Evolutionary conservation across 2,888 invertebrate genomes (phyloP).

Genomic region (Tridacna crocea): DNA sequence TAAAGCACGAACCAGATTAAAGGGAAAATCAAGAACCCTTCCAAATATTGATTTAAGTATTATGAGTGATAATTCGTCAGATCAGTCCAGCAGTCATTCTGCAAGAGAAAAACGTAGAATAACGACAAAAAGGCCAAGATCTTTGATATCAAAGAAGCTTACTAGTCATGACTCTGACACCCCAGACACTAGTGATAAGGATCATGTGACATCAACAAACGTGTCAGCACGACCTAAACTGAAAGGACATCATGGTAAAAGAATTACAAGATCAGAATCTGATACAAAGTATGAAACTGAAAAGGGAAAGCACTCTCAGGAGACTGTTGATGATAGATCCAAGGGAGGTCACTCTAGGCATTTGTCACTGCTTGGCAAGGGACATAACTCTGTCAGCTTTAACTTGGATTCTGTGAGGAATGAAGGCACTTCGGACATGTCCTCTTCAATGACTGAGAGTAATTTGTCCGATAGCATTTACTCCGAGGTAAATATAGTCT

Average conservation of each 20-base stretch:
- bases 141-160: slow-evolving; percentile 58
- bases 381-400: slow-evolving; percentile 51
- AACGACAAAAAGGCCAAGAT: slow-evolving; percentile 50
- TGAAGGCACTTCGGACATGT: slow-evolving; percentile 55
- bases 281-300: slow-evolving; percentile 55
- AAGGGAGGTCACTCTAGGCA: slow-evolving; percentile 29
- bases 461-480: slow-evolving; percentile 50
- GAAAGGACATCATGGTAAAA: slow-evolving; percentile 16
- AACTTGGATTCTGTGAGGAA: slow-evolving; percentile 44
- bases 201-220: neutral
- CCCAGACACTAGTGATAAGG: slow-evolving; percentile 14
- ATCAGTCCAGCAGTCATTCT: slow-evolving; percentile 4
- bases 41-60: slow-evolving; percentile 15
- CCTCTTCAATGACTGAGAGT: slow-evolving; percentile 50
- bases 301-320: slow-evolving; percentile 24
- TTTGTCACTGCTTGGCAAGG: slow-evolving; percentile 41
- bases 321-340: neutral
- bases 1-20: neutral
- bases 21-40: slow-evolving; percentile 7
- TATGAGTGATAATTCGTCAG: slow-evolving; percentile 21
- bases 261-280: slow-evolving; percentile 47
- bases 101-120: slow-evolving; percentile 24
- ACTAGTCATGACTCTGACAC: slow-evolving; percentile 20
- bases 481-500: slow-evolving; percentile 48
- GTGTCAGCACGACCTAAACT: slow-evolving; percentile 36